phyloP scores from a whole-genome alignment of 2,797 vertebrate genomes.

The Nyctibius grandis region DNA sequence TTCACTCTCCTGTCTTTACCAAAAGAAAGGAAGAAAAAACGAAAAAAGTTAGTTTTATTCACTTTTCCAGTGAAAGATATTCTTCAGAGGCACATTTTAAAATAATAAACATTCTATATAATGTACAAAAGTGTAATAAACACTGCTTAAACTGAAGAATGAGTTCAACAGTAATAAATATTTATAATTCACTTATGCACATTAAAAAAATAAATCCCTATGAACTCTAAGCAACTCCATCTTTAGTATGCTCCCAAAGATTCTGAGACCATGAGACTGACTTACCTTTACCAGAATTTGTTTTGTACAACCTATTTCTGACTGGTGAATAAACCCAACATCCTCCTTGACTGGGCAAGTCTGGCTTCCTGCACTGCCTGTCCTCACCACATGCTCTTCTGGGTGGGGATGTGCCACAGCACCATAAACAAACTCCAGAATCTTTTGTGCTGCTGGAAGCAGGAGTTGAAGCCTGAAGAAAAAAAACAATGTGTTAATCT shows the following conservation, averaged over 20 bases:
- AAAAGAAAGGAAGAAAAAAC: neutral
- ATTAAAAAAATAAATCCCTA: neutral
- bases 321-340: slow-evolving; percentile 77
- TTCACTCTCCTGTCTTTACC: slow-evolving; percentile 26
- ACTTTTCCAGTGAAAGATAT: neutral
- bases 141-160: neutral
- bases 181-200: neutral
- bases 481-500: neutral
- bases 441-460: slow-evolving; percentile 85
- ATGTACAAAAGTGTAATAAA: neutral
- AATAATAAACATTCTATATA: neutral
- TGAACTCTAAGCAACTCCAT: neutral
- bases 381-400: slow-evolving; percentile 27
- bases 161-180: neutral
- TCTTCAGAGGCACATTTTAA: neutral
- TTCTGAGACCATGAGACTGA: neutral
- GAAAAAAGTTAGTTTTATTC: neutral
- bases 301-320: slow-evolving; percentile 43
- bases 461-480: slow-evolving; percentile 76
- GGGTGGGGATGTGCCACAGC: slow-evolving; percentile 66
- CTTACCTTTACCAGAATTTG: slow-evolving; percentile 63
- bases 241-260: neutral
- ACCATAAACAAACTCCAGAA: slow-evolving; percentile 83
- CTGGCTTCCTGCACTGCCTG: slow-evolving; percentile 31
- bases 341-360: slow-evolving; percentile 45